phyloP scores from a whole-genome alignment of 2,113 vertebrate species.

The Alethe castanea region DNA sequence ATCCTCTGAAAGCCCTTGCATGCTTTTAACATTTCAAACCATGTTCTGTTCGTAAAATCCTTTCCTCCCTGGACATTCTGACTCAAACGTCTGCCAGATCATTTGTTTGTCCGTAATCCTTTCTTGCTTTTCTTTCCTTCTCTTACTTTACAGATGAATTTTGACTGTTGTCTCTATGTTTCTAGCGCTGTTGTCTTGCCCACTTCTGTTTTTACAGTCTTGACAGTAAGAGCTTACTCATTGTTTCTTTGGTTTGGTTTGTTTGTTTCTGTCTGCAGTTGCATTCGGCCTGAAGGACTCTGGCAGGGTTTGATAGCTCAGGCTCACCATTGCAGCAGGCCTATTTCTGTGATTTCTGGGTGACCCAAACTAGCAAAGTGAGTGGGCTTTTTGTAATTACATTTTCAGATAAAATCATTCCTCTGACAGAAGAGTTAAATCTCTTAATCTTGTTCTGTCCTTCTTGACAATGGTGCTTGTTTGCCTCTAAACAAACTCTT shows the following conservation, averaged over 20 bases:
- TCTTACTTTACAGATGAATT: background rate
- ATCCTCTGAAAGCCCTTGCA: background rate
- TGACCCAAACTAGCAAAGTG: background rate
- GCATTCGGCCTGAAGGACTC: background rate
- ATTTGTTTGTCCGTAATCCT: background rate
- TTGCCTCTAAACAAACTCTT: background rate
- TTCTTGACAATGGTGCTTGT: background rate
- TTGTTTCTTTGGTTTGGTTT: background rate
- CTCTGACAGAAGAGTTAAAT: background rate
- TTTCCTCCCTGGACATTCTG: background rate
- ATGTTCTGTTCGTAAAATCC: background rate
- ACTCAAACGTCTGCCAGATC: background rate
- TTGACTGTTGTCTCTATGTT: background rate
- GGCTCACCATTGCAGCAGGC: background rate
- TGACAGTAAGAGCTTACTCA: background rate
- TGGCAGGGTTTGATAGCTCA: background rate
- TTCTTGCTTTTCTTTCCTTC: background rate
- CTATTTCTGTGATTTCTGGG: background rate
- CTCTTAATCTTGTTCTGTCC: background rate
- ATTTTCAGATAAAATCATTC: background rate
- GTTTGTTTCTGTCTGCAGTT: background rate
- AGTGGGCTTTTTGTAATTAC: background rate
- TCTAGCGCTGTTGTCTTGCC: fast-evolving
- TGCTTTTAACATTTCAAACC: background rate
- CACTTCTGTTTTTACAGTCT: background rate